These are phyloP conservation scores for Theocolax elegans DNA, from an alignment of 1,140 invertebrate genomes.

Conservation along the genomic window DNA sequence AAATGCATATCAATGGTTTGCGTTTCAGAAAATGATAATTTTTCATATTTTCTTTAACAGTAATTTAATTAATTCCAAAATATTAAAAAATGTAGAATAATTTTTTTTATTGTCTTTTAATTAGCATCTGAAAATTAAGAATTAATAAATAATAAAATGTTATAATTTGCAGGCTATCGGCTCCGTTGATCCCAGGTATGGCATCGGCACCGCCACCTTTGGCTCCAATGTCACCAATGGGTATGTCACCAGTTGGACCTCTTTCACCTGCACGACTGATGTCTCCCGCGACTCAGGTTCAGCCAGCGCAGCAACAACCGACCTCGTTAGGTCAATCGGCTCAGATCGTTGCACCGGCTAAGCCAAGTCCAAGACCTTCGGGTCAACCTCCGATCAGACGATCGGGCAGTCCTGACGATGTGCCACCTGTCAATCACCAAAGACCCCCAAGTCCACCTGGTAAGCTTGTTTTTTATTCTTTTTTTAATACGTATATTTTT, in stretches of 20 bases:
- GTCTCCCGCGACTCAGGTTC: neutral
- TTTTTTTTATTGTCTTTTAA: too few relatives aligned
- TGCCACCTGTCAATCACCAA: constrained; percentile 48
- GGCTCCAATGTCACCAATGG: constrained; percentile 58
- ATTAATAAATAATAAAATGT: neutral
- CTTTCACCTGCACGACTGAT: constrained; percentile 11
- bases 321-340: neutral
- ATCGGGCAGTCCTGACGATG: neutral
- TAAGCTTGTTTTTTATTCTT: constrained; percentile 33
- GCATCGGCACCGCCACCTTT: constrained; percentile 50
- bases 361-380: neutral
- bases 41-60: too few relatives aligned
- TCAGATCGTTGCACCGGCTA: neutral
- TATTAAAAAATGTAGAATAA: too few relatives aligned
- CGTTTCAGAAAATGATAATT: too few relatives aligned
- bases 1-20: too few relatives aligned
- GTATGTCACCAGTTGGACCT: constrained; percentile 53
- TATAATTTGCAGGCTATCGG: constrained; percentile 6
- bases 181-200: constrained; percentile 54
- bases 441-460: constrained; percentile 58
- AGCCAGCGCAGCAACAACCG: neutral
- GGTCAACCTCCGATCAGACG: neutral
- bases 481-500: neutral
- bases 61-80: too few relatives aligned
- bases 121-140: too few relatives aligned